Conservation (phyloP, 2,113 vertebrate species). For the Gavia stellata region DNA sequence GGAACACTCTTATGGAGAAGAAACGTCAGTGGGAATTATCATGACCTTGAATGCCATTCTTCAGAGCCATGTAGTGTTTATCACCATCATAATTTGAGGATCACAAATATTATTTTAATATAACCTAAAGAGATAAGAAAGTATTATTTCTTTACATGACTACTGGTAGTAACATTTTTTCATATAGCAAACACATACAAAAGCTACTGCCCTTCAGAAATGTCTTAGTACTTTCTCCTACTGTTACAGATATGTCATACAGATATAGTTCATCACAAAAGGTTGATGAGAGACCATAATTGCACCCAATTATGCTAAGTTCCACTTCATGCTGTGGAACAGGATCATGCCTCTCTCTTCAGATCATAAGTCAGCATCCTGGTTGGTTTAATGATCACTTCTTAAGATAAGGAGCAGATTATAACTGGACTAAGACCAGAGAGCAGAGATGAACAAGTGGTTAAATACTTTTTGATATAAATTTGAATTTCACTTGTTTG, state of each 20-base stretch:
- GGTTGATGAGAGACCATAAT: background rate
- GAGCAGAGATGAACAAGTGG: background rate
- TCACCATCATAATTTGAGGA: background rate
- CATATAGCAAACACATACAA: background rate
- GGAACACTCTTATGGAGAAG: background rate
- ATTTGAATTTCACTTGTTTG: background rate
- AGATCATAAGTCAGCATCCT: background rate
- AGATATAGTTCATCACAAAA: background rate
- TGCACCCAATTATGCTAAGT: background rate
- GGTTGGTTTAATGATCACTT: background rate
- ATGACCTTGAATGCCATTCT: background rate
- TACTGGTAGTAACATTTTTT: background rate
- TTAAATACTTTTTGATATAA: background rate
- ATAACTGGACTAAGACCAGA: background rate
- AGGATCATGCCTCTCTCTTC: background rate
- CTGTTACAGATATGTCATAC: background rate
- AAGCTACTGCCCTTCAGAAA: background rate
- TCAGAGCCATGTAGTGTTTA: background rate
- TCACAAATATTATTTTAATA: background rate
- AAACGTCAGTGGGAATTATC: background rate
- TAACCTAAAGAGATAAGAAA: background rate
- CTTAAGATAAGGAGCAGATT: background rate
- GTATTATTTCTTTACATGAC: background rate
- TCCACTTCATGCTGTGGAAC: background rate
- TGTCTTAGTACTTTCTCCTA: background rate